These are phyloP conservation scores for Ibidorhyncha struthersii DNA, from an alignment of 2,113 vertebrate species.

Conservation along the genomic window DNA sequence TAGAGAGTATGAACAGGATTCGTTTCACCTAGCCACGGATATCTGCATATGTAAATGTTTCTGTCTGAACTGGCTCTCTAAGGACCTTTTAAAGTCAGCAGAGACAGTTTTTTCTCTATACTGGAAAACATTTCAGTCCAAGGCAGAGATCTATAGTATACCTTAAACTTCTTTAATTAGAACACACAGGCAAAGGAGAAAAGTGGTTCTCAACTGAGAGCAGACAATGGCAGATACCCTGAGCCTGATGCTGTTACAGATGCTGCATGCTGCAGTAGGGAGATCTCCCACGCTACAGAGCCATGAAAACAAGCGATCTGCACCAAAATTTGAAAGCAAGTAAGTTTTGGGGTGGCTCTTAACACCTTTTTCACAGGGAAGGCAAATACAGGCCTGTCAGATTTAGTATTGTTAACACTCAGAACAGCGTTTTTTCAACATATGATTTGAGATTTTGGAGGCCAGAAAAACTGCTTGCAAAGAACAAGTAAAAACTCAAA, in stretches of 20 bases:
- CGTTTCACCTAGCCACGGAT: background rate
- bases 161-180: background rate
- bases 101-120: background rate
- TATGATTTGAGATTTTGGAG: background rate
- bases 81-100: background rate
- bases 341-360: background rate
- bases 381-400: background rate
- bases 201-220: background rate
- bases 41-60: background rate
- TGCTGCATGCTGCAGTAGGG: background rate
- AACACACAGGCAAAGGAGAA: background rate
- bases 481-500: background rate
- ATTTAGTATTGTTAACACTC: background rate
- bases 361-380: background rate
- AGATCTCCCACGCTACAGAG: background rate
- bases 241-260: background rate
- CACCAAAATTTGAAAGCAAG: background rate
- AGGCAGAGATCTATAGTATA: background rate
- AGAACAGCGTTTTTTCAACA: background rate
- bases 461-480: background rate
- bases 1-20: background rate
- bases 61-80: background rate
- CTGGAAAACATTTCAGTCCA: background rate
- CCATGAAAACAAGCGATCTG: background rate
- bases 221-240: background rate